Percentiles rank a stretch among this genome's conserved stretches.
Evolutionary conservation across 2,113 vertebrate genomes (phyloP).

Genomic region (Excalfactoria chinensis): DNA sequence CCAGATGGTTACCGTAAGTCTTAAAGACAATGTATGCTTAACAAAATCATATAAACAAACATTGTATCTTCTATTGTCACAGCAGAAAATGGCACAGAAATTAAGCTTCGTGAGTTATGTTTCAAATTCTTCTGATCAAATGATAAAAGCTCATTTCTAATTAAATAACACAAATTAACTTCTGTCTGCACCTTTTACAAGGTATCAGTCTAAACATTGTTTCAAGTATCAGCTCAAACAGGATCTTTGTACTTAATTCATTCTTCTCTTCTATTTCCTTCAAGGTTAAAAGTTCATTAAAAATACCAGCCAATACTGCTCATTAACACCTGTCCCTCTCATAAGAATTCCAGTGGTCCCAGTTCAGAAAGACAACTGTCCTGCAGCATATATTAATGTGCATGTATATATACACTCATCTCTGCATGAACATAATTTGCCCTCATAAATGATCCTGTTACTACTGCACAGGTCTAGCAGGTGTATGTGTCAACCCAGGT

Average conservation of each 20-base stretch:
- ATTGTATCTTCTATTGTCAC: not conserved
- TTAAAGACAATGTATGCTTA: not conserved
- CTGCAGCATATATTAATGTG: not conserved
- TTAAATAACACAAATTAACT: not conserved
- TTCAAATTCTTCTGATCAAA: not conserved
- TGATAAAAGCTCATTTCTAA: not conserved
- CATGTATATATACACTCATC: not conserved
- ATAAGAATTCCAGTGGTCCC: not conserved
- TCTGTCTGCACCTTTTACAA: not conserved
- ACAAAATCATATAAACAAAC: not conserved
- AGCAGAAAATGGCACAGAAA: not conserved
- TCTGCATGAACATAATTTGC: fast-evolving
- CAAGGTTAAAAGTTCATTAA: not conserved
- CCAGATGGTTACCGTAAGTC: not conserved
- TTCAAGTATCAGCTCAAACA: not conserved
- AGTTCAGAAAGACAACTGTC: not conserved
- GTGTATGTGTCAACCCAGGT: not conserved
- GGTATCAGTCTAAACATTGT: not conserved
- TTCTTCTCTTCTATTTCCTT: not conserved
- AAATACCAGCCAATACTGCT: not conserved
- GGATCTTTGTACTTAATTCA: not conserved
- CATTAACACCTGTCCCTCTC: not conserved
- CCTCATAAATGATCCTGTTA: not conserved
- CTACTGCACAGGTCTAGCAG: not conserved
- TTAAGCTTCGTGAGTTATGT: not conserved